Conservation (phyloP, 2,113 vertebrate genomes). For the Calidris pygmaea region DNA sequence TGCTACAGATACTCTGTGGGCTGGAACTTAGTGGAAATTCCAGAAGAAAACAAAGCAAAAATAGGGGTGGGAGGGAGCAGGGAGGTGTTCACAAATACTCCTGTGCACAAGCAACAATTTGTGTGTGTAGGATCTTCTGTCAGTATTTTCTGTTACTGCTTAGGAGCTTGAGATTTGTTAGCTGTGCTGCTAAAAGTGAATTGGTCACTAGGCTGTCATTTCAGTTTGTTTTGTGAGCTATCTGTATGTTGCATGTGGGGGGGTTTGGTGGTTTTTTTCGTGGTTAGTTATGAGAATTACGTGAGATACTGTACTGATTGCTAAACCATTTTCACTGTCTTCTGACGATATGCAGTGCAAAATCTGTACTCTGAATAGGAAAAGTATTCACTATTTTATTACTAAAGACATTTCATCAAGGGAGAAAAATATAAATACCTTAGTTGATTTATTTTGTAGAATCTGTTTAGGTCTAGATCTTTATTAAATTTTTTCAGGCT, state of each 20-base stretch:
- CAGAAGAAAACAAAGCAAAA: not conserved
- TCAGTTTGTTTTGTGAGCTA: not conserved
- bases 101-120: not conserved
- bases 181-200: not conserved
- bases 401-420: not conserved
- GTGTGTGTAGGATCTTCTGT: not conserved
- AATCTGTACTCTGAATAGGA: not conserved
- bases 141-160: not conserved
- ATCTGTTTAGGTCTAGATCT: not conserved
- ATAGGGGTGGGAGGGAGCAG: not conserved
- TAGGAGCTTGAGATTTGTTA: not conserved
- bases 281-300: not conserved
- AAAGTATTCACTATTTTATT: not conserved
- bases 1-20: not conserved
- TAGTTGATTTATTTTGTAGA: not conserved
- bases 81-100: not conserved
- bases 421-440: not conserved
- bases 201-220: not conserved
- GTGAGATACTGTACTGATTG: not conserved
- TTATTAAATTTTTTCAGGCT: not conserved
- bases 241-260: not conserved
- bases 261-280: not conserved
- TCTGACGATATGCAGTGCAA: not conserved
- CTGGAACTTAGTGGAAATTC: not conserved
- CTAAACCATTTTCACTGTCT: not conserved